A percentile compares a stretch with the other conserved stretches of the same genome.
Evolutionary conservation across 2,888 invertebrate species (phyloP).

Genomic region (Latrodectus hesperus): DNA sequence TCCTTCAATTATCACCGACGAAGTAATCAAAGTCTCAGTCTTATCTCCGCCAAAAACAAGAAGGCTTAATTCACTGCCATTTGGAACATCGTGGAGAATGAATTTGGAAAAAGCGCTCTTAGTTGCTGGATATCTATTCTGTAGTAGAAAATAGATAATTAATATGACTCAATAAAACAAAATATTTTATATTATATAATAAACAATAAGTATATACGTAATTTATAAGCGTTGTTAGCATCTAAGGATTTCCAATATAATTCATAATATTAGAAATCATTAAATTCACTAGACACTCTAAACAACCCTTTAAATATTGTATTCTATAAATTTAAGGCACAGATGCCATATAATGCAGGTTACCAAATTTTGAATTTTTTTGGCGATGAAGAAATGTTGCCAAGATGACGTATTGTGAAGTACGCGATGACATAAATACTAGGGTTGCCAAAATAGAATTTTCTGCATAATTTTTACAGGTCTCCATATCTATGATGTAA

Average conservation of each 20-base stretch:
- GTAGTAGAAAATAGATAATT: neutral
- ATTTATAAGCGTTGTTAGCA: neutral
- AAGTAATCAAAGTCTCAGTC: neutral
- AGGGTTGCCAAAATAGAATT: no score
- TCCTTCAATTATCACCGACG: neutral
- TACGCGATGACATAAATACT: no score
- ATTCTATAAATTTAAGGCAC: no score
- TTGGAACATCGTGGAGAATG: slow-evolving; percentile 8
- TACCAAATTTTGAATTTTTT: no score
- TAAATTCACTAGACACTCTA: no score
- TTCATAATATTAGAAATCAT: no score
- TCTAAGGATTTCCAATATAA: neutral
- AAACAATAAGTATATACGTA: neutral
- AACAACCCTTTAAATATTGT: no score
- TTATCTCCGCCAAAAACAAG: slow-evolving; percentile 16
- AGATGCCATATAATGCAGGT: no score
- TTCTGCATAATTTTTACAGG: no score
- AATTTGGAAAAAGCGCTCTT: slow-evolving; percentile 46
- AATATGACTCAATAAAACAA: neutral
- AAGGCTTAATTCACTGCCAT: slow-evolving; percentile 25
- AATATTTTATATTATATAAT: neutral
- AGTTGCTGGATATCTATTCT: slow-evolving; percentile 12
- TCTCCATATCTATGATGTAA: no score
- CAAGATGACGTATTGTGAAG: no score
- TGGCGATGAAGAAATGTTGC: no score